These are phyloP conservation scores for Ginglymostoma cirratum DNA, from an alignment of 2,113 vertebrate species.

Conservation along the genomic window DNA sequence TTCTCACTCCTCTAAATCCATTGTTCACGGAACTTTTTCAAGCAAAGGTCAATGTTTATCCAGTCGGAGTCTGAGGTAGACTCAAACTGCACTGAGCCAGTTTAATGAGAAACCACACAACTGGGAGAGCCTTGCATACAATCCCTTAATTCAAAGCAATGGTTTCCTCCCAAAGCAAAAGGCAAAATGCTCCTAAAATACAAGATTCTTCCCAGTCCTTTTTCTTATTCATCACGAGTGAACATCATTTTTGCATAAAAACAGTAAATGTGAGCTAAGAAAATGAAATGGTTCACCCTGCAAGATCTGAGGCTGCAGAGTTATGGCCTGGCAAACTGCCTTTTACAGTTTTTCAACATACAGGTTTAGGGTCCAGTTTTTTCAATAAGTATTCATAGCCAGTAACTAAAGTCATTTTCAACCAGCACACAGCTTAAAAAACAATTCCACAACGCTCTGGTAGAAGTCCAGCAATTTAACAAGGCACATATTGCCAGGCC, in stretches of 20 bases:
- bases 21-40: neutral
- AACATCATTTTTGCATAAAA: neutral
- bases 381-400: neutral
- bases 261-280: neutral
- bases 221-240: neutral
- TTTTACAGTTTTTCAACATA: neutral
- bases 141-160: neutral
- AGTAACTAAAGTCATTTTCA: neutral
- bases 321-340: neutral
- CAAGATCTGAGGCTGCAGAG: neutral
- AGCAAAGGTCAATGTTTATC: neutral
- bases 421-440: neutral
- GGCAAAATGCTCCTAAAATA: neutral
- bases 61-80: neutral
- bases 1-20: neutral
- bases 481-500: neutral
- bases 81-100: neutral
- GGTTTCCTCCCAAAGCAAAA: neutral
- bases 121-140: neutral
- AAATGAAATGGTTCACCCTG: neutral
- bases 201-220: neutral
- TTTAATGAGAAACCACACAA: neutral
- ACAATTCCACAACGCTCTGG: neutral
- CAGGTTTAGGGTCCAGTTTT: neutral
- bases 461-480: neutral